These are phyloP conservation scores for Leucoraja erinaceus DNA, from an alignment of 2,113 vertebrate species.

Conservation along the genomic window DNA sequence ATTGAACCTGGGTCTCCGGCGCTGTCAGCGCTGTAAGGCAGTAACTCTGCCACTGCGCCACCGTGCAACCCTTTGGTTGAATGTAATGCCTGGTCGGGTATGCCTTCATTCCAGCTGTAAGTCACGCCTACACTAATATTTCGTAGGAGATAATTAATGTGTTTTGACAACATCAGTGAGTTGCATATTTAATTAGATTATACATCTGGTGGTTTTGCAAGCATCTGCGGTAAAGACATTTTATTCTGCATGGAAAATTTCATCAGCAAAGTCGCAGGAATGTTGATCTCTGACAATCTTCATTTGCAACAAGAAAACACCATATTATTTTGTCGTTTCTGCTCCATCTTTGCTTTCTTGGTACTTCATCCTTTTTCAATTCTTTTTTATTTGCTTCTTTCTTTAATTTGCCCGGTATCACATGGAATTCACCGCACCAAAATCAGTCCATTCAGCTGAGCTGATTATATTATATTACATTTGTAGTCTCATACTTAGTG, in stretches of 20 bases:
- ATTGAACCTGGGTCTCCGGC: too few relatives aligned
- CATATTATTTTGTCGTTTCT: neutral
- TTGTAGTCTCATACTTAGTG: neutral
- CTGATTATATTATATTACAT: neutral
- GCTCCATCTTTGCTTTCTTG: neutral
- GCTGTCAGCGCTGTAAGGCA: too few relatives aligned
- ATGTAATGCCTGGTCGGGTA: conserved; percentile 43
- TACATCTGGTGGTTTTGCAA: conserved; percentile 56
- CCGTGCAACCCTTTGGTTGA: conserved; percentile 39
- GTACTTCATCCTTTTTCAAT: neutral
- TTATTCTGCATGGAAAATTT: conserved; percentile 20
- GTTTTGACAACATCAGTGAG: conserved; percentile 68
- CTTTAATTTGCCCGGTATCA: neutral
- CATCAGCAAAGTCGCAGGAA: conserved; percentile 35
- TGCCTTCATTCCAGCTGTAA: conserved; percentile 60
- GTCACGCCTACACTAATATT: conserved; percentile 51
- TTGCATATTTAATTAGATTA: conserved; percentile 70
- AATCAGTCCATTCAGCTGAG: too few relatives aligned
- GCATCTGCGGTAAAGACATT: conserved; percentile 56
- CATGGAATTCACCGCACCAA: neutral
- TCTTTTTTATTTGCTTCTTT: neutral
- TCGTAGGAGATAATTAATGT: conserved; percentile 69
- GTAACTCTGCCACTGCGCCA: too few relatives aligned
- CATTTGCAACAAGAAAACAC: conserved; percentile 15
- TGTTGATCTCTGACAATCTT: conserved; percentile 27